phyloP scores from a whole-genome alignment of 2,888 invertebrate genomes.

The Melanostoma mellinum region DNA sequence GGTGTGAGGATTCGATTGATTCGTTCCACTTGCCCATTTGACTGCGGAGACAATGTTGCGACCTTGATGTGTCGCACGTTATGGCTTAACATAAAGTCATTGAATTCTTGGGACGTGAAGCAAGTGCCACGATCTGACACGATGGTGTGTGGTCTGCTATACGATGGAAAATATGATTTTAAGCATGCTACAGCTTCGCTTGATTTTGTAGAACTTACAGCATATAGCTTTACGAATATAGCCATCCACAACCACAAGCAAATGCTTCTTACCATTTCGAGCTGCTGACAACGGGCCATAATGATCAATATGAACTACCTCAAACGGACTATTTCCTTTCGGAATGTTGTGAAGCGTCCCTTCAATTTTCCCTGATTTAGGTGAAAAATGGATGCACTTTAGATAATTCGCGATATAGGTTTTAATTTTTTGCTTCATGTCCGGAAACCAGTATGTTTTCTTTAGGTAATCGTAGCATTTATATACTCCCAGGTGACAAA shows the following conservation, averaged over 20 bases:
- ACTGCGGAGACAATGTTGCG: slow-evolving; percentile 33
- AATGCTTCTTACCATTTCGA: not conserved
- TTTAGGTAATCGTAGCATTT: slow-evolving; percentile 71
- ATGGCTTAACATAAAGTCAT: not conserved
- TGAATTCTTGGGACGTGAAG: slow-evolving; percentile 10
- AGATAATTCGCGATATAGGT: slow-evolving; percentile 19
- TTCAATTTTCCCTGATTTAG: slow-evolving; percentile 3
- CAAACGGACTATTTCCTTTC: slow-evolving; percentile 2
- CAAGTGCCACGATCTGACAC: slow-evolving; percentile 16
- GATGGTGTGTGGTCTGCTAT: slow-evolving; percentile 25
- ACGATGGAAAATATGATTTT: slow-evolving; percentile 23
- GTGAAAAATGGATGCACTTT: slow-evolving; percentile 22
- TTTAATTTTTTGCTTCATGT: slow-evolving; percentile 14
- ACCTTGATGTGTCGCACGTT: too few species aligned
- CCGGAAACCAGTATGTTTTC: slow-evolving; percentile 26
- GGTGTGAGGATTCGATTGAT: slow-evolving; percentile 22
- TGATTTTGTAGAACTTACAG: slow-evolving; percentile 2
- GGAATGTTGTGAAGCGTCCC: slow-evolving; percentile 11
- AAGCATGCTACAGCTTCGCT: slow-evolving; percentile 35
- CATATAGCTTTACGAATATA: slow-evolving; percentile 4
- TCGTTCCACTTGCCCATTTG: slow-evolving; percentile 39
- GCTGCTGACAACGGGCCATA: not conserved
- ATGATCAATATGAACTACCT: slow-evolving; percentile 5
- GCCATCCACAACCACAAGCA: slow-evolving; percentile 12
- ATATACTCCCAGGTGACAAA: slow-evolving; percentile 75